Evolutionary conservation across 2,113 vertebrate species (phyloP), one percentile per base, ranked within the genome.

Genomic region (Callospermophilus lateralis): DNA sequence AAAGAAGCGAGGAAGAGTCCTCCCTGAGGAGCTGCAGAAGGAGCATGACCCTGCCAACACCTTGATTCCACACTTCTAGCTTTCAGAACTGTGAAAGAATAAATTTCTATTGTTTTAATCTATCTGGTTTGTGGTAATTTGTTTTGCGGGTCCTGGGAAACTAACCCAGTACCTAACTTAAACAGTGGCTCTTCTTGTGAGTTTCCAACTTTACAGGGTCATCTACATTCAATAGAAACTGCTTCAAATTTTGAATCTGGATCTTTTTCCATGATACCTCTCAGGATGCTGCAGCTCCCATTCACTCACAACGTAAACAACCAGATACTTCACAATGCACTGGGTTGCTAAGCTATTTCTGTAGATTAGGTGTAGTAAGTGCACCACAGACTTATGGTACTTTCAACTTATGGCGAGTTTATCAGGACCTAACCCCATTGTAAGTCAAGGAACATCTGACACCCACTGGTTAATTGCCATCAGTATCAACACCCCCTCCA

Each of bases 61-160:
- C 39, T 79, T 72, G 78, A 53, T 89, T 67, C 89, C 85, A 94
- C 39, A 87, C 67, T 87, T 87, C 20, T 26, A 42, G 20, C 53
- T 37, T 30, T 34, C 63, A 39, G 15, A 55, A 73, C 53, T 13
- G 26, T 51, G 39, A 85, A 9, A 84, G 30, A 70, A 78, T 68
- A 90, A 37, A 39, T 20, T 74, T 77, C 37, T 70, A 32, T 90
- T 78, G 30, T 79, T 73, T 84, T 45, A 79, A 63, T n/a, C 30
- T 8, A 72, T n/a, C 22, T 77, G 30, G 19, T 45, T 78, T 67
- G 65, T 67, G 30, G 79, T 79, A 28, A 65, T 65, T 45, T 53
- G 51, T 53, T 74, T 79, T 84, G 28, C 39, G 74, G 34, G 72
- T 55, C 48, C 67, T 34, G 39, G 58, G 58, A 26, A 74, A 86